A percentile compares a stretch with the other conserved stretches of the same genome.
These are phyloP conservation scores for Erethizon dorsatum DNA, from an alignment of 2,797 vertebrate species.

Conservation along the genomic window DNA sequence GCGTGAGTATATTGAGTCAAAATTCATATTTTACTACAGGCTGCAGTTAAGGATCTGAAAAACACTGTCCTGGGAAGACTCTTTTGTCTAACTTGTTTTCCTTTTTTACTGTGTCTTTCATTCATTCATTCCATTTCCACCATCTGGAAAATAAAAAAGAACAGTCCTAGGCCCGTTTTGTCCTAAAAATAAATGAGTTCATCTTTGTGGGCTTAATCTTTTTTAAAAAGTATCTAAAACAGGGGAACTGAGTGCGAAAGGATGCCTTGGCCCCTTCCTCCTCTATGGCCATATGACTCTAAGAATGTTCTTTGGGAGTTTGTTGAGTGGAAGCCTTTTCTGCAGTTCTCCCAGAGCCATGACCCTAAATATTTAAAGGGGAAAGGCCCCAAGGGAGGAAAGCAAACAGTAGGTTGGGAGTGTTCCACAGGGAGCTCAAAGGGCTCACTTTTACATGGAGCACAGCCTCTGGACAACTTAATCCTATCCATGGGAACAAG, in stretches of 20 bases:
- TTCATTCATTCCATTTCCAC: slow-evolving; percentile 63
- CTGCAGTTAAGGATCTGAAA: not conserved
- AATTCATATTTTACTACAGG: not conserved
- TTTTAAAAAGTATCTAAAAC: not conserved
- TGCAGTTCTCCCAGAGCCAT: not conserved
- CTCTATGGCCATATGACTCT: not conserved
- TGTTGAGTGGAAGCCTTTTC: not conserved
- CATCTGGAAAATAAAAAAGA: slow-evolving; percentile 47
- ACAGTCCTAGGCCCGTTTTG: not conserved
- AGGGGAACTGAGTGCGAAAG: not conserved
- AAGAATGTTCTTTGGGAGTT: not conserved
- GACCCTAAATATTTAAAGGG: slow-evolving; percentile 63
- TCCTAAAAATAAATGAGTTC: slow-evolving; percentile 48
- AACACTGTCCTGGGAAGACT: not conserved
- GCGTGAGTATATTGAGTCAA: not conserved
- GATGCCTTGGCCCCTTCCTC: not conserved
- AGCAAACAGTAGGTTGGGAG: slow-evolving; percentile 55
- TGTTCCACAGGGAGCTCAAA: slow-evolving; percentile 43
- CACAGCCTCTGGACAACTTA: not conserved
- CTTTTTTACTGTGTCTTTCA: slow-evolving; percentile 10
- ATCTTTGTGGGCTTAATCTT: slow-evolving; percentile 35
- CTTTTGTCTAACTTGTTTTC: not conserved
- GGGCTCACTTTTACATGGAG: slow-evolving; percentile 37
- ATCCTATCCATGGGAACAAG: not conserved
- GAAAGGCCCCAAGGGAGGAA: not conserved